Evolutionary conservation across 2,888 invertebrate species (phyloP).

Genomic region (Spisula solida): DNA sequence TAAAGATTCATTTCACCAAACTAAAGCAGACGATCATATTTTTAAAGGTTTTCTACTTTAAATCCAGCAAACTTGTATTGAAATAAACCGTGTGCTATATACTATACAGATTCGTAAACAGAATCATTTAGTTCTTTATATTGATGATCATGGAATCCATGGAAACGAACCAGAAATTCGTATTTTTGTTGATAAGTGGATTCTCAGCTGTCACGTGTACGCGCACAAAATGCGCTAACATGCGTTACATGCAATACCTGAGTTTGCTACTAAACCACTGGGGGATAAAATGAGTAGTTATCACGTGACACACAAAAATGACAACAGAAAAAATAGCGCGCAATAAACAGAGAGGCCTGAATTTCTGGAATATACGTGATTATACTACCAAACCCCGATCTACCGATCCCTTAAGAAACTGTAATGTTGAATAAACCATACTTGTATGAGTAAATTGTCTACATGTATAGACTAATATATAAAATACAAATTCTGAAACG

Average conservation of each 20-base stretch:
- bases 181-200: conserved; percentile 62
- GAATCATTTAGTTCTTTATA: conserved; percentile 43
- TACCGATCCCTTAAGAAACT: too few species aligned
- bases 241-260: conserved; percentile 40
- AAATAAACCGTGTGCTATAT: neutral
- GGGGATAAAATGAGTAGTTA: conserved; percentile 29
- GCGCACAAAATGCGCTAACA: conserved; percentile 61
- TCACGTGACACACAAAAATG: conserved; percentile 2
- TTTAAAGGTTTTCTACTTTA: conserved; percentile 14
- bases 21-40: neutral
- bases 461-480: too few species aligned
- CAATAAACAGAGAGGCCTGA: neutral
- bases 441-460: too few species aligned
- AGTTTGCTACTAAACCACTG: neutral
- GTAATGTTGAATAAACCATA: too few species aligned
- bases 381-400: too few species aligned
- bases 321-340: conserved; percentile 5
- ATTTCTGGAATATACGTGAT: neutral
- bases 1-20: conserved; percentile 12
- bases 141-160: conserved; percentile 56
- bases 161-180: conserved; percentile 60
- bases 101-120: conserved; percentile 44
- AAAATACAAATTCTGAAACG: too few species aligned
- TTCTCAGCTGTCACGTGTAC: conserved; percentile 64
- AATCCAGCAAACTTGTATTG: conserved; percentile 17